Evolutionary conservation across 2,113 vertebrate genomes (phyloP), one percentile per base, ranked within the genome.

Genomic region (Tachycineta bicolor): DNA sequence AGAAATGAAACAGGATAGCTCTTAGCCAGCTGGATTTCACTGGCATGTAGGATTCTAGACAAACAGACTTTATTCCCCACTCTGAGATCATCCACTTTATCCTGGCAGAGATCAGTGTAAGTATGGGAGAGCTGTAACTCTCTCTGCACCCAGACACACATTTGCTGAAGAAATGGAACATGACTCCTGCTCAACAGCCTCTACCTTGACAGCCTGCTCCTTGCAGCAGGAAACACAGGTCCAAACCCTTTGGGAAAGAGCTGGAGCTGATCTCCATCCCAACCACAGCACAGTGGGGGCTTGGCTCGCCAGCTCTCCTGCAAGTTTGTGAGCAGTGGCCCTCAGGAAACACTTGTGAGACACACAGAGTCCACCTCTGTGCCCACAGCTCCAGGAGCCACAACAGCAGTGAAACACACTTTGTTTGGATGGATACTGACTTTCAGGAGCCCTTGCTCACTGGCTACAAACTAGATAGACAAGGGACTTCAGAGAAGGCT

Each of bases 351-450:
- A 28, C 17, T 7, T 80, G 34, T 1, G 6, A 87, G 12, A 89
- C 20, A 64, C 26, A 52, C 6, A 4, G 46, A 82, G 19, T 16
- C 47, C 52, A 62, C 4, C 8, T 22, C 33, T 14, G 43, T 12
- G 24, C 41, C 18, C 0, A 0, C 37, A 69, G 63, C 37, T 41
- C 59, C 3, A 3, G 43, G 44, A 92, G 64, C 9, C 1, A 1
- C 15, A 93, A 44, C 6, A 56, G 55, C 46, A 47, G 13, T 0
- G 1, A 50, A 73, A 56, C 20, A 39, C 28, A 5, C 33, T 20
- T 37, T 17, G 12, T 43, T 75, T 29, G 37, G 39, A 77, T 2
- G 1, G 25, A 68, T 31, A 23, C 4, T 52, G 47, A 19, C 31
- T 70, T 74, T 6, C 39, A 69, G 34, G 11, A 77, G 19, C 31